Percentiles rank a stretch among this genome's conserved stretches.
Conservation (phyloP, 2,113 vertebrate genomes). For the Fregata magnificens region DNA sequence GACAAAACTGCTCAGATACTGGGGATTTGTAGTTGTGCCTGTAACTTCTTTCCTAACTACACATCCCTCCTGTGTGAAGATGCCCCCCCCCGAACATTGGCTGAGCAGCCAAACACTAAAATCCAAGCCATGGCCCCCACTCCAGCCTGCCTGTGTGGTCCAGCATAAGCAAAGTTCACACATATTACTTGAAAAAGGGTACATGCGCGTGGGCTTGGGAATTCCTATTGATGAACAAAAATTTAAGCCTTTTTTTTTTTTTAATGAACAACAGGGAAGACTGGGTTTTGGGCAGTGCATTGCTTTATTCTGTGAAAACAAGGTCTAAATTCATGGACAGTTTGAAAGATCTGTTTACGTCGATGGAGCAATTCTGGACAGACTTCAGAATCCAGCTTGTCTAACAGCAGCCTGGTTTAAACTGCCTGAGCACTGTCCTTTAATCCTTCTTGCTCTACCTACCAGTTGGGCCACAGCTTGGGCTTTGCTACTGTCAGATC, state of each 20-base stretch:
- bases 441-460: not conserved
- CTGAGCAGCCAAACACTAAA: not conserved
- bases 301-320: not conserved
- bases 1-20: not conserved
- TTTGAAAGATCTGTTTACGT: not conserved
- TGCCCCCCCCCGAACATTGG: not conserved
- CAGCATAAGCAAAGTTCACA: not conserved
- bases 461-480: not conserved
- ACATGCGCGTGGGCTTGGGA: not conserved
- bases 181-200: no score
- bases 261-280: not conserved
- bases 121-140: not conserved
- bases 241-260: not conserved
- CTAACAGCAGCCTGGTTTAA: not conserved
- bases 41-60: not conserved
- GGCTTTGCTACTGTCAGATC: not conserved
- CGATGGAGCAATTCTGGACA: not conserved
- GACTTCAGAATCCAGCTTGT: not conserved
- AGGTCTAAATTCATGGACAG: not conserved
- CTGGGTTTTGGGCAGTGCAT: not conserved
- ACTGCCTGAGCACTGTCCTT: not conserved
- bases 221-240: not conserved
- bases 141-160: not conserved
- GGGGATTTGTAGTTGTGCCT: not conserved
- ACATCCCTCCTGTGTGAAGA: accelerated